Conservation (phyloP, 2,797 vertebrate species). For the Dipus sagitta region DNA sequence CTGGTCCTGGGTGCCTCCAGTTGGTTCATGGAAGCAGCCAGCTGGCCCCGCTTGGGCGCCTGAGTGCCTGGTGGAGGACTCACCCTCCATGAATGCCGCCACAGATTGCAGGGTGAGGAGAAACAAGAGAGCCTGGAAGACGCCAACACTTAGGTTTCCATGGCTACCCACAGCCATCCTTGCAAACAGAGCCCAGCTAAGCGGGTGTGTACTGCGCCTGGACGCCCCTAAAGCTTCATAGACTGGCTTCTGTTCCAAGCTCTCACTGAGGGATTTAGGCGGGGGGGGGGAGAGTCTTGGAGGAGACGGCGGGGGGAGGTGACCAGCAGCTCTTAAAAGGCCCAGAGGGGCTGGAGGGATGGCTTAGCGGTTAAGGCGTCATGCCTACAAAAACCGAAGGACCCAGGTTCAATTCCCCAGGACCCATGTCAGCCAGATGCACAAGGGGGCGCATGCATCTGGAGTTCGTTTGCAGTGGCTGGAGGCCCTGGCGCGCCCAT, state of each 20-base stretch:
- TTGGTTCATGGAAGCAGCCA: not conserved
- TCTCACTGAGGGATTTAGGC: rapidly evolving
- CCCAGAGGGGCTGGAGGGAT: not conserved
- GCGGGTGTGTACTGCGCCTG: not conserved
- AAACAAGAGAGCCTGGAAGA: conserved; percentile 54
- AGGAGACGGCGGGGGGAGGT: not conserved
- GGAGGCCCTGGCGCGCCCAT: too few species aligned
- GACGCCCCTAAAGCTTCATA: too few species aligned
- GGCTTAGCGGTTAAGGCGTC: too few species aligned
- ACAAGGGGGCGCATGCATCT: too few species aligned
- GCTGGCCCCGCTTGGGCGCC: not conserved
- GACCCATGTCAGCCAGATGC: too few species aligned
- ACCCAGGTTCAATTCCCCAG: too few species aligned
- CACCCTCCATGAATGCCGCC: conserved; percentile 60
- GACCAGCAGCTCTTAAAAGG: not conserved
- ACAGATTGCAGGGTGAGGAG: not conserved
- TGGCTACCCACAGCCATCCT: not conserved
- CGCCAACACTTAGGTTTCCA: conserved; percentile 71
- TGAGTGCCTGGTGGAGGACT: conserved; percentile 70
- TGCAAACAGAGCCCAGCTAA: not conserved
- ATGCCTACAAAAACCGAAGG: too few species aligned
- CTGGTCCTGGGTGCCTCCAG: rapidly evolving
- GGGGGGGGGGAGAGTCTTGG: not conserved
- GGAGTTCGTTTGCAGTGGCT: too few species aligned
- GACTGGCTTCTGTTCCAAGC: not conserved